Evolutionary conservation across 2,888 invertebrate genomes (phyloP), one percentile per base, ranked within the genome.

Genomic region (Ophioninae sp.): DNA sequence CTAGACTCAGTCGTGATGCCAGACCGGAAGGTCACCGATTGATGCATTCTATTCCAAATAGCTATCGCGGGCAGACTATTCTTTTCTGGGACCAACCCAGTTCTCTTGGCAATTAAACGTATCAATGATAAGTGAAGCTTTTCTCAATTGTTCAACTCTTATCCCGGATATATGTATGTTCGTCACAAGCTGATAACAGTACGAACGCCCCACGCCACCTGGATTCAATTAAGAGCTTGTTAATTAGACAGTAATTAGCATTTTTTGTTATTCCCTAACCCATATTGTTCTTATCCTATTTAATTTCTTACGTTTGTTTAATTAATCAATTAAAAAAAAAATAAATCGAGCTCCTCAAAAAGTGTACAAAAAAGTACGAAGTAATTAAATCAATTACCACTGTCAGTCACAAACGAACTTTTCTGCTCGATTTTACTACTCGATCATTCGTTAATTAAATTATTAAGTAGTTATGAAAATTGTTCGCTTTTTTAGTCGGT

Each of bases 21-120:
- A 79, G 79, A 79, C 81, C 82, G 85, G 83, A 86, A 84, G 83
- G 79, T 81, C 83, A 73, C 73, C 79, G 73, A 74, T 80, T 79
- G 81, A 50, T 61, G 69, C 62, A 76, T 85, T 79, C 41, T 64
- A 39, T 76, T 81, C 70, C 56, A 77, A 84, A 79, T 75, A 70
- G 57, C 65, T 70, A 72, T 21, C 39, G 41, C 44, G 57, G 30
- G 72, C 41, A 39, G 50, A 73, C n/a, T 68, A 72, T 72, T 72
- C 77, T 57, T 50, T 37, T 8, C 10, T 39, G 67, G 23, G 56
- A 37, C 17, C 61, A 75, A 67, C 61, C 81, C 56, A 72, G 61
- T 44, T 75, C 57, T 57, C 61, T 79, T 21, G 37, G 50, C 57
- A 30, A 67, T 75, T 81, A 30, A 56, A 17, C 39, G 10, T n/a